Evolutionary conservation across 1,140 invertebrate species (phyloP), one percentile per base, ranked within the genome.

Genomic region (Caerostris extrusa): DNA sequence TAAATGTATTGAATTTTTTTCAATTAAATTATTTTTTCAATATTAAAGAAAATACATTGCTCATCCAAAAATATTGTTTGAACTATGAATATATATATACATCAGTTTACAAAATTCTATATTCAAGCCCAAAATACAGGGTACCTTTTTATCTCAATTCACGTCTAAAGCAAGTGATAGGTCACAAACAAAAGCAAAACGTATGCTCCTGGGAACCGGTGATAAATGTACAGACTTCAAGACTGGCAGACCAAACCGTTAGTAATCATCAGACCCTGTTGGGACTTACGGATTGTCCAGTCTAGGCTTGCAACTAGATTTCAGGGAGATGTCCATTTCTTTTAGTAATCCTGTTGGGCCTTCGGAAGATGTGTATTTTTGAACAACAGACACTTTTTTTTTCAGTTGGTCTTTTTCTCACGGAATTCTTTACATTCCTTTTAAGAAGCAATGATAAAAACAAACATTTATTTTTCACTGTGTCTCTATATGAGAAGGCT

Each of bases 181-280:
- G 34, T 85, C 57, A 88, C 10, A 71, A 8, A 3, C 5, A 90
- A 7, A 71, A 90, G 71, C 17, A 71, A 57, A 90, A 87, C 4
- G 61, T 77, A 90, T 90, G 88, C n/a, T 19, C 55, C 64, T 14
- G 64, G 67, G 64, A 57, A 57, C 53, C 3, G 56, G 34, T 71
- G 64, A 90, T 34, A 34, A 85, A 85, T 85, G 5, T n/a, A 71
- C 53, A 3, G 34, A 90, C 64, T 69, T 77, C 4, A 57, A 58
- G n/a, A 69, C 50, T 19, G 67, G 55, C 88, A 71, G 61, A 60
- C 53, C 6, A 57, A 90, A 90, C 88, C 88, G 61, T 67, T 71
- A 90, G 87, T 67, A 90, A 71, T 90, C 58, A 87, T 69, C 53
- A 90, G 56, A 57, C 50, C 67, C 88, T 90, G 64, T 69, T 71